Evolutionary conservation across 2,797 vertebrate genomes (phyloP).

Genomic region (Coluber constrictor): DNA sequence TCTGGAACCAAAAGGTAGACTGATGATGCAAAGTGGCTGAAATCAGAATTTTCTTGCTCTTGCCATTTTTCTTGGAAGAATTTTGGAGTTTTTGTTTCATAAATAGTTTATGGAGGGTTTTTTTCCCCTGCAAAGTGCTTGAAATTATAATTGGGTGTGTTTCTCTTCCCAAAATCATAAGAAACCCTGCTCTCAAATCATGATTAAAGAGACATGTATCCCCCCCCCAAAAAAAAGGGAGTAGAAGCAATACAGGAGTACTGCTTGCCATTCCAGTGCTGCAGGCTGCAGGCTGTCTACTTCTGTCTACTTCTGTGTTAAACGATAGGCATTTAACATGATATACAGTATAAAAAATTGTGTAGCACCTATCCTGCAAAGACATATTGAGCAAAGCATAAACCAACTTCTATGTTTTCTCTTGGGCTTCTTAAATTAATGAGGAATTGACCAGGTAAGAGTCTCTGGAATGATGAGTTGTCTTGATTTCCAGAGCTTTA

Average conservation of each 20-base stretch:
- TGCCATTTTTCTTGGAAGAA: background rate
- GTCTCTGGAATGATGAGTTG: background rate
- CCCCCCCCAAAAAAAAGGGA: background rate
- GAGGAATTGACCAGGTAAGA: background rate
- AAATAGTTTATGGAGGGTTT: background rate
- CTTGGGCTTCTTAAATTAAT: background rate
- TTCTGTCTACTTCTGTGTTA: background rate
- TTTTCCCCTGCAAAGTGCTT: background rate
- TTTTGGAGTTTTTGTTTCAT: background rate
- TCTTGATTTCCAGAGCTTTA: background rate
- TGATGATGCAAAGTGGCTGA: background rate
- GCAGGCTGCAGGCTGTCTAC: background rate
- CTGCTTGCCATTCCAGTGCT: background rate
- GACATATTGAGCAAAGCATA: background rate
- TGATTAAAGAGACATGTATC: background rate
- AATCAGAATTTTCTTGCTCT: background rate
- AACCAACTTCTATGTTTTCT: background rate
- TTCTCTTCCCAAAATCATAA: background rate
- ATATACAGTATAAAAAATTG: background rate
- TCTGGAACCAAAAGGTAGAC: background rate
- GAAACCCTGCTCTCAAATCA: background rate
- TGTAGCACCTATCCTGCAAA: background rate
- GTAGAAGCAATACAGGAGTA: background rate
- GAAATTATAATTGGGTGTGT: background rate
- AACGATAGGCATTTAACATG: background rate